These are phyloP conservation scores for Hoplostethus atlanticus DNA, from an alignment of 2,797 vertebrate species.

Conservation along the genomic window DNA sequence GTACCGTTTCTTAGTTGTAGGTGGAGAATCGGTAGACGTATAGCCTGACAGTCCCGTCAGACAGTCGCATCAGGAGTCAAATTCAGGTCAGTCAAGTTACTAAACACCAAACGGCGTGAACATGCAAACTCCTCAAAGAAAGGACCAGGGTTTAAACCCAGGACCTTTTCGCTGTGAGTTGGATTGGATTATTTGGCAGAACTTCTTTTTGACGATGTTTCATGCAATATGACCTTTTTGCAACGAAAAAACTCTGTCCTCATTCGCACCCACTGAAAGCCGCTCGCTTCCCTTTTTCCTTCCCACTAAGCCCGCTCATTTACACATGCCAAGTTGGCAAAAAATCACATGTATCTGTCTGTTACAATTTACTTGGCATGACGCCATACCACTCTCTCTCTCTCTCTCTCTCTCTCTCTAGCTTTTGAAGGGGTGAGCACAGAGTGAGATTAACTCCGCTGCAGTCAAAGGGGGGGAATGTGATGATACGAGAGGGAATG, in stretches of 20 bases:
- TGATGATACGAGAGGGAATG: conserved; percentile 69
- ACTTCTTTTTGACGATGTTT: not conserved
- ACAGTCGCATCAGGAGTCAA: too few species aligned
- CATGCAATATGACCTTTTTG: not conserved
- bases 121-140: too few species aligned
- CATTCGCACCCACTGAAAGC: not conserved
- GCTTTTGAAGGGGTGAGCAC: conserved; percentile 32
- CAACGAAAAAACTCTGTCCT: not conserved
- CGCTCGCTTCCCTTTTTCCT: not conserved
- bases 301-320: not conserved
- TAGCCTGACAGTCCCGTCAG: too few species aligned
- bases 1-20: too few species aligned
- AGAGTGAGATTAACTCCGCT: conserved; percentile 45
- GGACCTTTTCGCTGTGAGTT: too few species aligned
- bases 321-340: conserved; percentile 9
- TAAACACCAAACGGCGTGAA: too few species aligned
- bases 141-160: too few species aligned
- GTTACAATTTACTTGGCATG: conserved; percentile 5
- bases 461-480: conserved; percentile 53
- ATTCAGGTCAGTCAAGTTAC: too few species aligned
- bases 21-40: too few species aligned
- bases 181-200: too few species aligned
- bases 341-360: conserved; percentile 16
- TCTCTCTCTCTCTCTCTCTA: not conserved
- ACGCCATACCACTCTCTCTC: conserved; percentile 5